Evolutionary conservation across 2,888 invertebrate genomes (phyloP), one percentile per base, ranked within the genome.

Genomic region (Lithophane leautieri): DNA sequence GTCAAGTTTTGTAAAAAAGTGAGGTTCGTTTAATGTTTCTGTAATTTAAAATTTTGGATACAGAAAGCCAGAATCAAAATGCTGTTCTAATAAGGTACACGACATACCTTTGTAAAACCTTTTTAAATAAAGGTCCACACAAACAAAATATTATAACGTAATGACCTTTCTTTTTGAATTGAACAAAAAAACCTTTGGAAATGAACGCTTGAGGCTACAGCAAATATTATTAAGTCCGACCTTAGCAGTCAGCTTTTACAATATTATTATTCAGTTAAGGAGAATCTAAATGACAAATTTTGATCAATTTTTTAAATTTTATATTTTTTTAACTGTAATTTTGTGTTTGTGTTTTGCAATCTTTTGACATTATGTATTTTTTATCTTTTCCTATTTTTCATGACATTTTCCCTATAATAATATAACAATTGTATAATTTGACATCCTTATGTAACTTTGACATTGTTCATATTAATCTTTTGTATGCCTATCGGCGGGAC

Each of bases 201-300:
- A 79, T 58, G n/a, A 77, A 79, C 58, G 58, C 83, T 58, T n/a
- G 14, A 52, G 68, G 78, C 83, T 44, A 65, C 58, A 52, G 44
- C 50, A 60, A 79, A 83, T 78, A 79, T 68, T 67, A 67, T 67
- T 76, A 69, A 56, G 63, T 40, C 47, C 65, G 42, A 81, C 40
- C 34, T 74, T 47, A 63, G 72, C 44, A 58, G 50, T 22, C 50
- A 58, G 56, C 67, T 78, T 68, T 83, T 83, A 78, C 16, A 78
- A 34, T n/a, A n/a, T n/a, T n/a, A n/a, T n/a, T n/a, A n/a, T n/a
- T n/a, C n/a, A n/a, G n/a, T n/a, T n/a, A n/a, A n/a, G n/a, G n/a
- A n/a, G n/a, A n/a, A n/a, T n/a, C n/a, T n/a, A n/a, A n/a, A n/a
- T n/a, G n/a, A n/a, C n/a, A n/a, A n/a, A n/a, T n/a, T n/a, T n/a